phyloP scores from a whole-genome alignment of 2,797 vertebrate species.

The Danio kyathit region DNA sequence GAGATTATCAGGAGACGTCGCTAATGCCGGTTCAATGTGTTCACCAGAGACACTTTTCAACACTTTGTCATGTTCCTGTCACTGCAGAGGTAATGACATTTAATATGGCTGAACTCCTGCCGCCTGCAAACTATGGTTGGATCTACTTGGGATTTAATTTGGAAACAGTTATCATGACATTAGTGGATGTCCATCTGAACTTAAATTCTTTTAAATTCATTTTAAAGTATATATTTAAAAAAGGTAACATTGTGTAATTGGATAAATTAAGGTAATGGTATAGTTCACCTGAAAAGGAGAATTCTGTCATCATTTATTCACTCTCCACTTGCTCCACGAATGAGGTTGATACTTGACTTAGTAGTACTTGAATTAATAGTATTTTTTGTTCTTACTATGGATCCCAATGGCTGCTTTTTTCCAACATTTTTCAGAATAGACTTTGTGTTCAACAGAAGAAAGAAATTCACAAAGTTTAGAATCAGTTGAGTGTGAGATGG shows the following conservation, averaged over 20 bases:
- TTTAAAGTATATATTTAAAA: neutral
- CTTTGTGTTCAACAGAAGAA: too few species aligned
- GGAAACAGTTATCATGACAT: neutral
- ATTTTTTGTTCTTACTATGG: too few species aligned
- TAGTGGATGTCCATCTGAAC: neutral
- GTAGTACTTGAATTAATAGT: too few species aligned
- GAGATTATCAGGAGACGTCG: slow-evolving; percentile 50
- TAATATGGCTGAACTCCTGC: neutral
- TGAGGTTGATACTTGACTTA: too few species aligned
- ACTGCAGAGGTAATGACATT: slow-evolving; percentile 16
- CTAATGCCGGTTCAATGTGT: slow-evolving; percentile 43
- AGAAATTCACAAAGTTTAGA: too few species aligned
- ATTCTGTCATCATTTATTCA: too few species aligned
- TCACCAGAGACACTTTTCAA: slow-evolving; percentile 47
- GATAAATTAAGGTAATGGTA: too few species aligned
- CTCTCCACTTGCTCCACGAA: too few species aligned
- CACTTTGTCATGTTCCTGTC: slow-evolving; percentile 38
- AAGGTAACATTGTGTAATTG: neutral
- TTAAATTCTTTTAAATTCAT: neutral
- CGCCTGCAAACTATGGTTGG: neutral
- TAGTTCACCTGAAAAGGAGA: too few species aligned
- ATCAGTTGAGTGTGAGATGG: too few species aligned
- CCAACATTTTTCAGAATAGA: too few species aligned
- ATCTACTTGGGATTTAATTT: neutral
- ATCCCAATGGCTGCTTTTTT: too few species aligned